phyloP scores from a whole-genome alignment of 2,888 invertebrate genomes.

The Aspidapion aeneum region DNA sequence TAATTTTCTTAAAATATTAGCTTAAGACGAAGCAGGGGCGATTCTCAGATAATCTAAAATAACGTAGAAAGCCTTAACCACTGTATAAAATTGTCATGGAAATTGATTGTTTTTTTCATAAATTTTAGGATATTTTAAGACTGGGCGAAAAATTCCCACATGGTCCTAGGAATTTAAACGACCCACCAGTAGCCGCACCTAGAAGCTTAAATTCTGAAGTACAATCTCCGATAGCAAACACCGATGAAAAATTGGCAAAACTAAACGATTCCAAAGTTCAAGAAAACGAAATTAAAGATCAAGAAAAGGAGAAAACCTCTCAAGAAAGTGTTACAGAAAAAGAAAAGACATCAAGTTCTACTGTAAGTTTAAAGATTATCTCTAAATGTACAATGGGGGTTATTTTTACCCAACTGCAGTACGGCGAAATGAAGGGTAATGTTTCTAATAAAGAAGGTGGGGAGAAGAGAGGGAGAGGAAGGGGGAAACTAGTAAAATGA shows the following conservation, averaged over 20 bases:
- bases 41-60: too few relatives aligned
- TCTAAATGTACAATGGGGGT: too few relatives aligned
- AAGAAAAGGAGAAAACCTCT: background rate
- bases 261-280: background rate
- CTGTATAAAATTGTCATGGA: too few relatives aligned
- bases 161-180: conserved; percentile 68
- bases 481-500: too few relatives aligned
- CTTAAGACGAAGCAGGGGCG: too few relatives aligned
- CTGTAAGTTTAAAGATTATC: too few relatives aligned
- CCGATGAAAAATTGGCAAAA: background rate
- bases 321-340: conserved; percentile 8
- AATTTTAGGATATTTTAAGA: conserved; percentile 41
- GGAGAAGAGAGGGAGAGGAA: too few relatives aligned
- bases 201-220: conserved; percentile 42
- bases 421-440: too few relatives aligned
- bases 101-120: conserved; percentile 6
- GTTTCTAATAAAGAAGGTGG: too few relatives aligned
- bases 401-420: too few relatives aligned
- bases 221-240: background rate
- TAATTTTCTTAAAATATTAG: too few relatives aligned
- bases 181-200: conserved; percentile 54
- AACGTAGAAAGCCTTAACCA: too few relatives aligned
- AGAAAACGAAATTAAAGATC: conserved; percentile 1
- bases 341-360: conserved; percentile 6
- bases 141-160: conserved; percentile 66